Base-by-base conservation (phyloP, 1,140 invertebrate genomes). In the Cherax quadricarinatus region DNA sequence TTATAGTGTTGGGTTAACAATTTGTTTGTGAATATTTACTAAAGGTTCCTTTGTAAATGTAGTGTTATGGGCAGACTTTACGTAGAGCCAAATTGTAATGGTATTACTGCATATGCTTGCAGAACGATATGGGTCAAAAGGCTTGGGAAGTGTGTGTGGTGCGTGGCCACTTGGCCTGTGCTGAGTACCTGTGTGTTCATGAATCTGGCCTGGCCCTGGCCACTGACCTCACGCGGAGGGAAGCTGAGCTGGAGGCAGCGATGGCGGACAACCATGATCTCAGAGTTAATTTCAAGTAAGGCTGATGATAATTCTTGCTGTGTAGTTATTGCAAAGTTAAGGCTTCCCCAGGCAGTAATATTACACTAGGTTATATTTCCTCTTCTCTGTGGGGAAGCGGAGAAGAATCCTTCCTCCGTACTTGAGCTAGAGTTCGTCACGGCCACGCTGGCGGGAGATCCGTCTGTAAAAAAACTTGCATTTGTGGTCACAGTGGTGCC, bases 71-170 rank as follows among this genome's bases (percentile, higher is more conserved):
- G 30, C 30, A 41, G 30, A 41, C 30, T 41, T 41, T 1, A 41
- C 30, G 30, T 41, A 41, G 30, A 1, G 30, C 30, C 30, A 41
- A 41, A 41, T 2, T 41, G 2, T 41, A 66, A 66, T 18, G 18
- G 14, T 66, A 66, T 21, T 18, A 66, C 18, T 66, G 5, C 21
- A 21, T 5, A 66, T 21, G 14, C 1, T 80, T 80, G 21, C 92
- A 94, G 94, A 94, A 94, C 88, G 94, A 94, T 78, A 62, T 93
- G 79, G 91, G 94, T 21, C 93, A 93, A 80, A 94, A 94, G 81
- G 93, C 94, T 0, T 94, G 92, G 91, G 94, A 94, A 60, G 88
- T 93, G 80, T 91, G 93, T 84, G 93, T 92, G 21, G 86, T 92
- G 24, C 66, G 92, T 14, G 93, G 94, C 30, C 94, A 94, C 79